phyloP scores from a whole-genome alignment of 2,113 vertebrate genomes.

The Bujurquina vittata region DNA sequence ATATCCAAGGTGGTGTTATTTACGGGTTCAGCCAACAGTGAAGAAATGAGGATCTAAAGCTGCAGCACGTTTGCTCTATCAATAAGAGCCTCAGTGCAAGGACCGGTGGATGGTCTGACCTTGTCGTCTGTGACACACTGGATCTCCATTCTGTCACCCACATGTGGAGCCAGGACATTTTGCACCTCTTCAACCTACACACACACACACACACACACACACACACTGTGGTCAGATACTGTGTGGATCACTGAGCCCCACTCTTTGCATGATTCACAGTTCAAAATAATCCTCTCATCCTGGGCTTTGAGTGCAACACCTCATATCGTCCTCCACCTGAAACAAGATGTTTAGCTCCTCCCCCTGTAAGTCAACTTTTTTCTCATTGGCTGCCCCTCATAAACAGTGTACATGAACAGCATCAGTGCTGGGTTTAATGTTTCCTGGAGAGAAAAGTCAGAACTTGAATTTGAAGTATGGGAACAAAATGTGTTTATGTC shows the following conservation, averaged over 20 bases:
- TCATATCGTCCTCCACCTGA: background rate
- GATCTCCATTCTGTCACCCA: constrained; percentile 66
- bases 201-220: background rate
- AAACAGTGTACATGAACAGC: background rate
- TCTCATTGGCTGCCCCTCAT: background rate
- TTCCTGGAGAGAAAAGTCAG: background rate
- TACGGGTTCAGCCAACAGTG: background rate
- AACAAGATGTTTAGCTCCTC: background rate
- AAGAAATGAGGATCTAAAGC: background rate
- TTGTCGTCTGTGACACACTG: constrained; percentile 73
- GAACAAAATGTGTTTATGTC: too few species aligned
- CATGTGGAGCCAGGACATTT: constrained; percentile 53
- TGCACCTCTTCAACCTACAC: constrained; percentile 60
- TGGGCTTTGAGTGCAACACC: fast-evolving
- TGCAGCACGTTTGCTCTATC: background rate
- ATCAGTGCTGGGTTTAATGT: too few species aligned
- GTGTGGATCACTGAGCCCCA: too few species aligned
- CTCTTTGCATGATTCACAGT: background rate
- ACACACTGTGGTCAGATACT: background rate
- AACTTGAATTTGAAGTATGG: background rate
- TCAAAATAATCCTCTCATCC: background rate
- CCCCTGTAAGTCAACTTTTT: background rate
- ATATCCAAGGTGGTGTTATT: background rate
- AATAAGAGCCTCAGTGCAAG: too few species aligned
- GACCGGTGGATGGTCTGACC: constrained; percentile 37